These are phyloP conservation scores for Alca torda DNA, from an alignment of 2,797 vertebrate species.

Conservation along the genomic window DNA sequence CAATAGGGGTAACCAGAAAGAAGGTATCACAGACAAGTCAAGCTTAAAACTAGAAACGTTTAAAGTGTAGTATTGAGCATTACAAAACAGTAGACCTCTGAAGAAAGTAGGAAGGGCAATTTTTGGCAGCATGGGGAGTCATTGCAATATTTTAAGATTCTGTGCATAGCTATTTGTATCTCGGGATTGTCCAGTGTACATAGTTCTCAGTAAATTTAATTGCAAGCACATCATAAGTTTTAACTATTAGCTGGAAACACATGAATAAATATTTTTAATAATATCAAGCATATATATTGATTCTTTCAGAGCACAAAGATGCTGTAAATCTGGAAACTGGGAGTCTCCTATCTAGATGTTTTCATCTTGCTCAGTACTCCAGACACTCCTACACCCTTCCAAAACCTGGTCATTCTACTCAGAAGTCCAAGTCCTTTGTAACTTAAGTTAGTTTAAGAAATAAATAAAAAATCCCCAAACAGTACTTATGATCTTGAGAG, in stretches of 20 bases:
- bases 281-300: neutral
- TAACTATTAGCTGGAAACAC: neutral
- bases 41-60: neutral
- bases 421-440: neutral
- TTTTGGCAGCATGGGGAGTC: neutral
- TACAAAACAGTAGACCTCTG: neutral
- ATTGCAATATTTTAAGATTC: neutral
- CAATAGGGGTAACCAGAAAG: neutral
- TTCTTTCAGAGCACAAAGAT: neutral
- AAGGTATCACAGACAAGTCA: neutral
- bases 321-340: neutral
- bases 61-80: neutral
- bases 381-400: neutral
- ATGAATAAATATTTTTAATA: neutral
- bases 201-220: neutral
- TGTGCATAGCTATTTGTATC: neutral
- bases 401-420: neutral
- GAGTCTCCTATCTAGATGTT: neutral
- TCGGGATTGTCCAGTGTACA: neutral
- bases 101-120: neutral
- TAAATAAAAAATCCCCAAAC: neutral
- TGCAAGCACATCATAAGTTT: neutral
- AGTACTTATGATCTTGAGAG: neutral
- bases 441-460: neutral
- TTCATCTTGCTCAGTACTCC: neutral